phyloP scores from a whole-genome alignment of 2,888 invertebrate genomes.

The Blastobasis lacticolella region DNA sequence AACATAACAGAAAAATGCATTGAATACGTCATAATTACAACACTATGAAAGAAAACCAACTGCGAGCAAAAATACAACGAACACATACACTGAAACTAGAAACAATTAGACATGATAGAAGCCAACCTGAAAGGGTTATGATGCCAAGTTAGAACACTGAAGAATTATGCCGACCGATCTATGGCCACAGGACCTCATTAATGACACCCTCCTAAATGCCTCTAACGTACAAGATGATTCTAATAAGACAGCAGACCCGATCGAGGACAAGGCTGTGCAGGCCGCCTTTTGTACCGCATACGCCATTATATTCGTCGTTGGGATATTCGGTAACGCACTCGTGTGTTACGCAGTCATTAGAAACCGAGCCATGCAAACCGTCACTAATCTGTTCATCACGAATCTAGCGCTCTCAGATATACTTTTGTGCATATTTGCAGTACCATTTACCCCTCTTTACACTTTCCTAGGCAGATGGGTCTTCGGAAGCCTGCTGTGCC shows the following conservation, averaged over 20 bases:
- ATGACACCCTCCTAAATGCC: slow-evolving; percentile 28
- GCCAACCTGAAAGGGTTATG: slow-evolving; percentile 49
- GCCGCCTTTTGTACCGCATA: slow-evolving; percentile 84
- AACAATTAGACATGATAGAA: slow-evolving; percentile 37
- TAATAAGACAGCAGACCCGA: slow-evolving; percentile 53
- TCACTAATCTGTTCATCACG: slow-evolving; percentile 93
- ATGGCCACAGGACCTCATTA: slow-evolving; percentile 35
- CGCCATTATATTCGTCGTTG: slow-evolving; percentile 84
- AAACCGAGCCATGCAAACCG: slow-evolving; percentile 92
- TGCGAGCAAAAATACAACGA: slow-evolving; percentile 14
- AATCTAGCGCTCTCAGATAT: slow-evolving; percentile 92
- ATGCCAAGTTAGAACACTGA: slow-evolving; percentile 47
- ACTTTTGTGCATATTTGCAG: slow-evolving; percentile 87
- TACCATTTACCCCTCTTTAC: slow-evolving; percentile 93
- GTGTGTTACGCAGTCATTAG: slow-evolving; percentile 90
- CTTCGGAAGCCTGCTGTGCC: slow-evolving; percentile 87
- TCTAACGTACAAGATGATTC: slow-evolving; percentile 16
- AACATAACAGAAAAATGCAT: not conserved
- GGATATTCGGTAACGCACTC: slow-evolving; percentile 87
- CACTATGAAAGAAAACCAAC: slow-evolving; percentile 11
- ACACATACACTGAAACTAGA: slow-evolving; percentile 12
- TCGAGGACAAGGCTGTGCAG: slow-evolving; percentile 80
- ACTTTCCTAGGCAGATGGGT: slow-evolving; percentile 89
- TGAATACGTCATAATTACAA: slow-evolving; percentile 2
- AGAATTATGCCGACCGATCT: slow-evolving; percentile 56